These are phyloP conservation scores for Fissipunctia ypsillon DNA, from an alignment of 2,888 invertebrate species.

Conservation along the genomic window DNA sequence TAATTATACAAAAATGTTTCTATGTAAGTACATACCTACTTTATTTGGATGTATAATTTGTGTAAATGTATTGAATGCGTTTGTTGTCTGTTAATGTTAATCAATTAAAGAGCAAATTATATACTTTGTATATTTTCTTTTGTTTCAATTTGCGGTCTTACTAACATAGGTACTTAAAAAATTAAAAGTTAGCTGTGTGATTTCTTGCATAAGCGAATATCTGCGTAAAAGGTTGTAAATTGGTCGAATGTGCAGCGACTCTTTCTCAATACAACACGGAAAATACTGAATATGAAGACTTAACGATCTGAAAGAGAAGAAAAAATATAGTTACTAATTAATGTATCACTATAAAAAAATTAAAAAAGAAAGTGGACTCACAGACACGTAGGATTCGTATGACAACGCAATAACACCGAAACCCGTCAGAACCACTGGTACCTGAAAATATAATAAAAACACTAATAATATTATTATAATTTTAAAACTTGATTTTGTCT, in stretches of 20 bases:
- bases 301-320: slow-evolving; percentile 62
- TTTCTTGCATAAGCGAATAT: not conserved
- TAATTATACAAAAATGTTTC: slow-evolving; percentile 40
- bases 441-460: slow-evolving; percentile 59
- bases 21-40: slow-evolving; percentile 19
- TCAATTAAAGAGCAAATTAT: slow-evolving; percentile 52
- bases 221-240: not conserved
- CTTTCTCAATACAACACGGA: slow-evolving; percentile 53
- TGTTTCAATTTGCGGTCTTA: slow-evolving; percentile 16
- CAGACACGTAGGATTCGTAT: slow-evolving; percentile 72
- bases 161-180: not conserved
- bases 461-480: not conserved
- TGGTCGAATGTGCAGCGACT: not conserved
- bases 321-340: not conserved
- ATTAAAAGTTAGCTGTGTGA: not conserved
- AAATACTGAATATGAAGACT: slow-evolving; percentile 64
- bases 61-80: slow-evolving; percentile 43
- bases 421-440: slow-evolving; percentile 67
- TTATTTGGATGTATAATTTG: slow-evolving; percentile 47
- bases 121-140: slow-evolving; percentile 44
- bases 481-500: not conserved
- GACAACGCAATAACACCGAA: slow-evolving; percentile 69
- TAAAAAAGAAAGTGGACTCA: slow-evolving; percentile 56
- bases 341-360: too few species aligned
- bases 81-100: slow-evolving; percentile 62